Evolutionary conservation across 2,888 invertebrate species (phyloP).

Genomic region (Cataglyphis cursor): DNA sequence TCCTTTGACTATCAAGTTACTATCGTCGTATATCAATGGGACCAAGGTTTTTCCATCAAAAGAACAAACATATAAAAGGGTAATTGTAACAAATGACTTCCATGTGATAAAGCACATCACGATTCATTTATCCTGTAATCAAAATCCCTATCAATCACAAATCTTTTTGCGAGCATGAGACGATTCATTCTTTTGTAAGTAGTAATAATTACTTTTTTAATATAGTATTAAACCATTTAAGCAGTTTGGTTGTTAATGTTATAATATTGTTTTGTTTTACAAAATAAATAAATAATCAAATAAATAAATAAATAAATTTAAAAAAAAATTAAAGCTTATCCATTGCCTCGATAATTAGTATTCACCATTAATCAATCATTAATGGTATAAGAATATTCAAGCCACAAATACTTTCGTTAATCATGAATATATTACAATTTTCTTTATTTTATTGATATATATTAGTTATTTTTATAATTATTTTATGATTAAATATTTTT

Average conservation of each 20-base stretch:
- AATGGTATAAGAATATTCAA: not conserved
- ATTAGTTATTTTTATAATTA: not conserved
- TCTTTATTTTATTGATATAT: not conserved
- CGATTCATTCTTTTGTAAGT: conserved; percentile 25
- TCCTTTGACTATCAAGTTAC: conserved; percentile 39
- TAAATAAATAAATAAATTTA: too few relatives aligned
- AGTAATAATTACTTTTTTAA: not conserved
- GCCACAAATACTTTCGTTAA: not conserved
- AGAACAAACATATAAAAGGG: conserved; percentile 23
- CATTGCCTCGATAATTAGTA: too few relatives aligned
- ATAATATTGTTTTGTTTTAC: not conserved
- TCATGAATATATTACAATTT: not conserved
- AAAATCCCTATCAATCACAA: not conserved
- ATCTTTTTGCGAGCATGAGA: not conserved
- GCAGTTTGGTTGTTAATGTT: not conserved
- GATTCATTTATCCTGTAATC: not conserved
- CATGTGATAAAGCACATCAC: not conserved
- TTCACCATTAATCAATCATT: too few relatives aligned
- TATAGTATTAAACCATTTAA: not conserved
- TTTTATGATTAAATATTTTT: not conserved
- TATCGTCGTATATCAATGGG: not conserved
- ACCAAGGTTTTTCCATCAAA: not conserved
- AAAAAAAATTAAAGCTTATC: too few relatives aligned
- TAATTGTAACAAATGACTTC: not conserved
- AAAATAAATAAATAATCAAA: not conserved